Base-by-base conservation (phyloP, 2,113 vertebrate genomes). In the Colistium nudipinnis region DNA sequence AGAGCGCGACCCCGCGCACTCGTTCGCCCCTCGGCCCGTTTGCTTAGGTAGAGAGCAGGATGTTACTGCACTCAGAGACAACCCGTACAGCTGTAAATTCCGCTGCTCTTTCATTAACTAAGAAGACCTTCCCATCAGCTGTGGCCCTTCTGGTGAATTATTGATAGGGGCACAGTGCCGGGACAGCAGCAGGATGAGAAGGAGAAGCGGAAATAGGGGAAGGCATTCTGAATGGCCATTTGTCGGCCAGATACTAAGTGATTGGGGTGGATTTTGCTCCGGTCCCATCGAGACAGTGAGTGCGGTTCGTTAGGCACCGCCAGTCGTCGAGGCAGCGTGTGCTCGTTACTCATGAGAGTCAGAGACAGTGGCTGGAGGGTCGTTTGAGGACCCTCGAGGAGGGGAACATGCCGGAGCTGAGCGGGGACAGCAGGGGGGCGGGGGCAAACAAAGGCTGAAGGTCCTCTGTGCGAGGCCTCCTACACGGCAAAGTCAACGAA, bases 71-170 rank as follows among this genome's bases (percentile, higher is more conserved):
- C 38, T 63, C 0, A 1, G 57, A 59, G 13, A 69, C 69, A 62
- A 47, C 33, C 20, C 3, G 28, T 31, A 54, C 53, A 20, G 76
- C 86, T 66, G 79, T 87, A 89, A 89, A 90, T 87, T 70, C 76
- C 65, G 55, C 45, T 19, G 60, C 77, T 70, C 68, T 79, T 87
- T 88, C 84, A 89, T 89, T 84, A 90, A 80, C 86, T 81, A 70
- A 84, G 82, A 85, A 75, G 84, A 86, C 81, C 65, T n/a, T 35
- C 53, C 82, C 81, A 70, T 75, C 87, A 80, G 67, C 87, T 54
- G 45, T 22, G 70, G 19, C 30, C 60, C 71, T 65, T 35, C 35
- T 49, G 47, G 67, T 89, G 82, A 91, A 92, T 91, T 88, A 92
- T 85, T 87, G 77, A 92, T 82, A 43, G 74, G 52, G 68, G 63